phyloP scores from a whole-genome alignment of 2,797 vertebrate genomes.

The Oreochromis grahami region DNA sequence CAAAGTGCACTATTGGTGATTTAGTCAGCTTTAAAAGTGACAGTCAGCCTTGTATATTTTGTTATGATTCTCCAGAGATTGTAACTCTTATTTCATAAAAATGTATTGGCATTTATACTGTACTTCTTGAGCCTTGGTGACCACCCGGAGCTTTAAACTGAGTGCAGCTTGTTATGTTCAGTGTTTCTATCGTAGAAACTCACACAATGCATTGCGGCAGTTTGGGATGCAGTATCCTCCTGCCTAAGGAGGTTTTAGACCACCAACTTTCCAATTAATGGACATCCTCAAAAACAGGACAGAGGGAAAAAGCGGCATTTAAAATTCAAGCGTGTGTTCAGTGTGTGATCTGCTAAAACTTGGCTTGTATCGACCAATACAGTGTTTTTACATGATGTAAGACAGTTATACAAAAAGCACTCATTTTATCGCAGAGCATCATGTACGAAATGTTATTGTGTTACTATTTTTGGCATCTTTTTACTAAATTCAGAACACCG shows the following conservation, averaged over 20 bases:
- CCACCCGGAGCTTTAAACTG: neutral
- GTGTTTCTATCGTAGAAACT: neutral
- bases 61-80: neutral
- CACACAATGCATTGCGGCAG: neutral
- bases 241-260: neutral
- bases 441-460: neutral
- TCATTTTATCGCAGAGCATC: neutral
- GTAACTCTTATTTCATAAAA: neutral
- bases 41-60: rapidly evolving
- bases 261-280: neutral
- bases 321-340: neutral
- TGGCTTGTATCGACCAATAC: neutral
- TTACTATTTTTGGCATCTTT: neutral
- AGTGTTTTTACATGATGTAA: neutral
- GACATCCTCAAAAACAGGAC: neutral
- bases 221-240: neutral
- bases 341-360: neutral
- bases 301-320: neutral
- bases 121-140: neutral
- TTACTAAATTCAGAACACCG: neutral
- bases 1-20: neutral
- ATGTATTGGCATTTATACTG: neutral
- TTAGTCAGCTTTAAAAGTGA: neutral
- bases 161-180: neutral
- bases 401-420: rapidly evolving